phyloP scores from a whole-genome alignment of 2,888 invertebrate genomes.

The Clivina fossor region DNA sequence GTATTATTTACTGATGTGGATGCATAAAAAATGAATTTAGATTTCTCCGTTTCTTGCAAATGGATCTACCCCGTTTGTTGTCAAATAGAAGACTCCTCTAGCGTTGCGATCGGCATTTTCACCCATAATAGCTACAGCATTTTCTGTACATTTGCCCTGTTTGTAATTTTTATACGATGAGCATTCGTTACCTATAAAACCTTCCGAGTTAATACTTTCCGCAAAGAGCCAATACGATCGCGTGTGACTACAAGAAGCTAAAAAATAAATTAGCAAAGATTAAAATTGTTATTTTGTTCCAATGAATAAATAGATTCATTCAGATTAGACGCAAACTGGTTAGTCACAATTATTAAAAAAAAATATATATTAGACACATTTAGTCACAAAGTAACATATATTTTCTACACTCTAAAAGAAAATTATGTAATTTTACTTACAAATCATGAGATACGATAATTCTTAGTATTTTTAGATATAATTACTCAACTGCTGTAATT shows the following conservation, averaged over 20 bases:
- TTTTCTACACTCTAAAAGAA: too few species aligned
- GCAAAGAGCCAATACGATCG: conserved; percentile 35
- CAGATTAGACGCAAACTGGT: too few species aligned
- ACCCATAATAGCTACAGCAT: conserved; percentile 24
- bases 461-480: too few species aligned
- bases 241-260: conserved; percentile 62
- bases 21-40: conserved; percentile 13
- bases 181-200: conserved; percentile 31
- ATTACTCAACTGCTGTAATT: too few species aligned
- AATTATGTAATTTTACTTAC: too few species aligned
- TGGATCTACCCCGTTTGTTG: conserved; percentile 14
- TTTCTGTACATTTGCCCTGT: conserved; percentile 8
- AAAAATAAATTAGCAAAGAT: conserved; percentile 41
- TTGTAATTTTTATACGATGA: conserved; percentile 5
- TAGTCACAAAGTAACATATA: too few species aligned
- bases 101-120: conserved; percentile 12
- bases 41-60: conserved; percentile 16
- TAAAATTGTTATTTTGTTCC: not conserved
- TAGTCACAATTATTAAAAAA: too few species aligned
- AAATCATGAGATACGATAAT: too few species aligned
- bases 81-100: conserved; percentile 27
- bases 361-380: too few species aligned
- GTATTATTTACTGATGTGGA: too few species aligned
- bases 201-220: conserved; percentile 35
- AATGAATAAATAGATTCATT: too few species aligned